Evolutionary conservation across 37 sponge, comb jelly and placozoan genomes (phyloP).

Genomic region (Petrosia ficiformis): DNA sequence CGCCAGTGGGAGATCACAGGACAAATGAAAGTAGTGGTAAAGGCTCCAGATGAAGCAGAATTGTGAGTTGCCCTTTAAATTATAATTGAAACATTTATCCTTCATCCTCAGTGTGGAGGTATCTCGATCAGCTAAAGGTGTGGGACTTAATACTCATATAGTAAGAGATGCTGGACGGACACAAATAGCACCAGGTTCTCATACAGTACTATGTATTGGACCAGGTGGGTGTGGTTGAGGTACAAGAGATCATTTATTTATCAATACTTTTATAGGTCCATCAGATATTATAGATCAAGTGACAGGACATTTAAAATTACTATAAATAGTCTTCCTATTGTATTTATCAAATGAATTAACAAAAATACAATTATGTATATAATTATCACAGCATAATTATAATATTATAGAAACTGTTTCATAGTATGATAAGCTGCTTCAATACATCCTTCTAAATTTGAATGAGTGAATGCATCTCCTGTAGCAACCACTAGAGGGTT

Average conservation of each 20-base stretch:
- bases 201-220: conserved; percentile 92
- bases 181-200: conserved; percentile 96
- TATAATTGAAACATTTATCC: neutral
- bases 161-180: conserved; percentile 96
- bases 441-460: conserved; percentile 56
- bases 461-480: conserved; percentile 51
- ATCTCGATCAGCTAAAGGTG: conserved; percentile 18
- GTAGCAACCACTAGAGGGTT: conserved; percentile 54
- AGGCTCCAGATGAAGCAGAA: conserved; percentile 70
- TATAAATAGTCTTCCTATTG: too few species aligned
- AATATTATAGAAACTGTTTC: neutral
- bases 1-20: conserved; percentile 74
- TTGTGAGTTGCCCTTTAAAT: conserved; percentile 48
- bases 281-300: conserved; percentile 56
- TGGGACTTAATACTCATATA: conserved; percentile 70
- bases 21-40: conserved; percentile 85
- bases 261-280: conserved; percentile 32
- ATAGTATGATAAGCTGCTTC: conserved; percentile 23
- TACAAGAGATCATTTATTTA: neutral
- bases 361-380: neutral
- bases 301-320: conserved; percentile 90
- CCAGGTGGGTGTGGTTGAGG: conserved; percentile 63
- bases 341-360: neutral
- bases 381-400: neutral
- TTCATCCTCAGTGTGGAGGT: conserved; percentile 21